Evolutionary conservation across 2,888 invertebrate genomes (phyloP).

Genomic region (Ecdyonurus torrentis): DNA sequence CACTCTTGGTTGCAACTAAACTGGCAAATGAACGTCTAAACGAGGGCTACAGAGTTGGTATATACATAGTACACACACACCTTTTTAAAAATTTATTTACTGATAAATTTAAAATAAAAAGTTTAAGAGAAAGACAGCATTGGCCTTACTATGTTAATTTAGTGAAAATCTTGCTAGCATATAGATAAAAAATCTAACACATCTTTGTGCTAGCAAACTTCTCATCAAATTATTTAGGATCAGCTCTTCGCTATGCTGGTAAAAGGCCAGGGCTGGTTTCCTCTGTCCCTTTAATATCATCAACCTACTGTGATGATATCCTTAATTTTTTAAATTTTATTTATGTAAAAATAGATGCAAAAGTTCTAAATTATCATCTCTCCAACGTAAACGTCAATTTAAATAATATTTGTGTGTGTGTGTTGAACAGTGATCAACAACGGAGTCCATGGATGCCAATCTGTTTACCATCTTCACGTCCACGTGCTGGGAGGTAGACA

Average conservation of each 20-base stretch:
- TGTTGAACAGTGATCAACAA: slow-evolving; percentile 47
- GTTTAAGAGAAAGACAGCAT: neutral
- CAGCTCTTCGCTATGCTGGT: no score
- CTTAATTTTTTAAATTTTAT: no score
- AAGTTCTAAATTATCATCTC: no score
- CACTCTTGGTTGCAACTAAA: slow-evolving; percentile 47
- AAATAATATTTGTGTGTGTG: neutral
- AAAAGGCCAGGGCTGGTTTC: no score
- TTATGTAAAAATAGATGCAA: no score
- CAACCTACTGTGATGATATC: no score
- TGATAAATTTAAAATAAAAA: neutral
- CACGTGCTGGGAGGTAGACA: slow-evolving; percentile 70
- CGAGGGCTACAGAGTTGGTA: slow-evolving; percentile 46
- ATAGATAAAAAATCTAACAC: no score
- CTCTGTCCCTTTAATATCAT: no score
- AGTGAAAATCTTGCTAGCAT: no score
- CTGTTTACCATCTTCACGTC: slow-evolving; percentile 66
- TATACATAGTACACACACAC: neutral
- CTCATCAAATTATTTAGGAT: no score
- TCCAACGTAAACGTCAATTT: neutral
- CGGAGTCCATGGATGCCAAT: slow-evolving; percentile 63
- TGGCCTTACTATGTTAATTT: no score
- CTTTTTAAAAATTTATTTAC: neutral
- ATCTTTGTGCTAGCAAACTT: no score
- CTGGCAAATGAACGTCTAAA: slow-evolving; percentile 43